Evolutionary conservation across 2,113 vertebrate genomes (phyloP).

Genomic region (Rattus norvegicus): DNA sequence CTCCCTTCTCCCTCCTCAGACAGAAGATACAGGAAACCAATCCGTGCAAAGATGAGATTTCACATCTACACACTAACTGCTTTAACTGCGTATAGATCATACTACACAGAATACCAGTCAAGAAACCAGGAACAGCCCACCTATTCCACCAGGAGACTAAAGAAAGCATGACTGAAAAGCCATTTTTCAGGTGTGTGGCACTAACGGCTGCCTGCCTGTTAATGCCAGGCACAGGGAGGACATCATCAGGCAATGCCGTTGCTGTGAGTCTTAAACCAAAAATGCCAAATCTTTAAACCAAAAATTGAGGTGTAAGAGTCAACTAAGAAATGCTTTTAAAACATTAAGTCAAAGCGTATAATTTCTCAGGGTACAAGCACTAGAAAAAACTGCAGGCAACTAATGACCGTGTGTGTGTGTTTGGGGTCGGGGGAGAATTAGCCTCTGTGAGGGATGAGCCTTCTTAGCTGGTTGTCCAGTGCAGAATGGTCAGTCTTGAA

Average conservation of each 20-base stretch:
- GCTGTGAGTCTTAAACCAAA: conserved; percentile 24
- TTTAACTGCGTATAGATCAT: conserved; percentile 45
- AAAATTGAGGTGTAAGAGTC: neutral
- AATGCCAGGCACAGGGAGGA: conserved; percentile 4
- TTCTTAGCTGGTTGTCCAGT: neutral
- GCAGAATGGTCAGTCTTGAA: neutral
- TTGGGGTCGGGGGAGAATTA: neutral
- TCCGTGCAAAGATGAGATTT: conserved; percentile 31
- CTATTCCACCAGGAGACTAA: neutral
- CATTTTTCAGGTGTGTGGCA: neutral
- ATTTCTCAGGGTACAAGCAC: neutral
- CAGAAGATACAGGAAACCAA: neutral
- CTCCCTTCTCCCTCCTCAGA: neutral
- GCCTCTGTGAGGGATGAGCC: neutral
- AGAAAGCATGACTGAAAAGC: neutral
- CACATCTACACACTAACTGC: conserved; percentile 37
- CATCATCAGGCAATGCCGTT: neutral
- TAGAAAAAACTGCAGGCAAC: neutral
- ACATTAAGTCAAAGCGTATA: conserved; percentile 7
- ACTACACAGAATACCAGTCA: neutral
- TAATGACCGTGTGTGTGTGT: neutral
- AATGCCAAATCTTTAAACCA: neutral
- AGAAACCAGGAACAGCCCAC: conserved; percentile 7
- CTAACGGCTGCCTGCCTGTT: neutral
- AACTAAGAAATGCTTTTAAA: conserved; percentile 14